A percentile compares a stretch with the other conserved stretches of the same genome.
phyloP scores from a whole-genome alignment of 2,888 invertebrate genomes.

The Phaonia tiefii region DNA sequence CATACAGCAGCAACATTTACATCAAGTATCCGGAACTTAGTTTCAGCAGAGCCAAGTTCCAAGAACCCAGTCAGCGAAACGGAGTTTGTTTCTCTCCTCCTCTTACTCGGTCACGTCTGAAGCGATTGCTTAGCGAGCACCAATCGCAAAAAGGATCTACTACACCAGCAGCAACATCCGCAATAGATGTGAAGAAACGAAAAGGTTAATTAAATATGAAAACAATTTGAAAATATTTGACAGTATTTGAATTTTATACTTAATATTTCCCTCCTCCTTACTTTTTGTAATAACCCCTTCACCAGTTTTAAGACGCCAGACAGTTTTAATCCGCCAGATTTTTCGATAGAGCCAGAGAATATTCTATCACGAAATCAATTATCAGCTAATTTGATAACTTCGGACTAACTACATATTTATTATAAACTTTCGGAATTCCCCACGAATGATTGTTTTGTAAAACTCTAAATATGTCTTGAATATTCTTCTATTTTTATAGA shows the following conservation, averaged over 20 bases:
- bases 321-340: not conserved
- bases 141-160: constrained; percentile 25
- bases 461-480: too few relatives aligned
- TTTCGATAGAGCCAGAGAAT: not conserved
- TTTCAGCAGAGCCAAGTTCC: not conserved
- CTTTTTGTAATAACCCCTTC: not conserved
- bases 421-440: too few relatives aligned
- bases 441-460: too few relatives aligned
- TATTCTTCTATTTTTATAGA: too few relatives aligned
- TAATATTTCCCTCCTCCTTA: not conserved
- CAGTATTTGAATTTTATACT: constrained; percentile 1
- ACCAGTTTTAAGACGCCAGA: too few relatives aligned
- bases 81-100: constrained; percentile 68
- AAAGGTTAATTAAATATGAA: constrained; percentile 47
- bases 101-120: constrained; percentile 71
- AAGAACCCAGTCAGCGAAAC: not conserved
- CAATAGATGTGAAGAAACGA: constrained; percentile 48
- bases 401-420: too few relatives aligned
- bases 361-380: not conserved
- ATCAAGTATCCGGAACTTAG: constrained; percentile 29
- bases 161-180: not conserved
- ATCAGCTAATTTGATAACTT: too few relatives aligned
- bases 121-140: constrained; percentile 58
- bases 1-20: constrained; percentile 46
- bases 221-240: not conserved